Conservation (phyloP, 1,140 invertebrate species). For the Orussus abietinus region DNA sequence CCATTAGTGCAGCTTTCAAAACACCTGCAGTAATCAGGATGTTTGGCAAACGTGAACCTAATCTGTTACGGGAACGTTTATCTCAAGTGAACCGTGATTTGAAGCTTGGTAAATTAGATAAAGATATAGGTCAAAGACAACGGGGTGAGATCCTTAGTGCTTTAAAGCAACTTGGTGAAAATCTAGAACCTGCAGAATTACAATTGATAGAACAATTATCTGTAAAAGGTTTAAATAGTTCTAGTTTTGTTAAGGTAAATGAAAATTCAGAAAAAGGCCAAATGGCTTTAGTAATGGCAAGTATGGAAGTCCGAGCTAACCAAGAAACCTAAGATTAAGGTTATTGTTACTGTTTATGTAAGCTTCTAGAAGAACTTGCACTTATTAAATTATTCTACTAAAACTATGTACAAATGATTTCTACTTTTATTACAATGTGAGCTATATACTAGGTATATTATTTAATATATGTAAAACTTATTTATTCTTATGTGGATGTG, state of each 20-base stretch:
- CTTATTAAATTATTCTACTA: too few relatives aligned
- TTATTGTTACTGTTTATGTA: too few relatives aligned
- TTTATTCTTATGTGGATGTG: too few relatives aligned
- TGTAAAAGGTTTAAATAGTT: constrained; percentile 38
- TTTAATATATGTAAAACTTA: too few relatives aligned
- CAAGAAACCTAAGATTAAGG: constrained; percentile 15
- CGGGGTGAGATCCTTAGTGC: constrained; percentile 64
- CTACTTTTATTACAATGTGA: too few relatives aligned
- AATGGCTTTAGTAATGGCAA: constrained; percentile 32
- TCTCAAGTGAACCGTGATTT: constrained; percentile 55
- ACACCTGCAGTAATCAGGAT: constrained; percentile 74
- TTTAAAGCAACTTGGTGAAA: constrained; percentile 66
- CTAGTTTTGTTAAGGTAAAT: constrained; percentile 58
- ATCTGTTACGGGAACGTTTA: constrained; percentile 62
- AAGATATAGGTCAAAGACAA: constrained; percentile 43
- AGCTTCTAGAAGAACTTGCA: too few relatives aligned
- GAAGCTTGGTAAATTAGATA: constrained; percentile 53
- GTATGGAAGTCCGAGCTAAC: constrained; percentile 30
- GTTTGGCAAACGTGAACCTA: constrained; percentile 74
- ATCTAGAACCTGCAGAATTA: constrained; percentile 58
- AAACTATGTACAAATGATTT: too few relatives aligned
- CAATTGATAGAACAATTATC: constrained; percentile 59
- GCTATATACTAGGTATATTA: too few relatives aligned
- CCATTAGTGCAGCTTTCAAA: constrained; percentile 73
- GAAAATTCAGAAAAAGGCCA: constrained; percentile 46